A percentile compares a stretch with the other conserved stretches of the same genome.
These are phyloP conservation scores for Aplodontia rufa DNA, from an alignment of 2,113 vertebrate genomes.

Conservation along the genomic window DNA sequence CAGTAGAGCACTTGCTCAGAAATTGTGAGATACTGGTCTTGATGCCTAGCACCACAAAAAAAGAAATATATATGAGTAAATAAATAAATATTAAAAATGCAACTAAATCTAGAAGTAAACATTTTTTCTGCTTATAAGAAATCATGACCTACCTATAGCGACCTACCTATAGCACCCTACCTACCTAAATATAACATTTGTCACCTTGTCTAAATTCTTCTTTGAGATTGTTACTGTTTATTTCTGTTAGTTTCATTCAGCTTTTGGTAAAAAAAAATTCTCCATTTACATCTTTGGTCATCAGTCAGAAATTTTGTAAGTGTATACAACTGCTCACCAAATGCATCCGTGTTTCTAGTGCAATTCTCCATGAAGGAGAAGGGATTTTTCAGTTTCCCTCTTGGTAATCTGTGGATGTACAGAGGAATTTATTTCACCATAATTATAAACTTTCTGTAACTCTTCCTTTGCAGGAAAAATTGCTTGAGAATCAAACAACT, in stretches of 20 bases:
- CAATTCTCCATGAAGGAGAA: neutral
- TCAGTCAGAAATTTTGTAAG: neutral
- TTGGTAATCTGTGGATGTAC: neutral
- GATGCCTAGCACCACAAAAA: neutral
- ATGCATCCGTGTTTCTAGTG: neutral
- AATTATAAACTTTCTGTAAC: neutral
- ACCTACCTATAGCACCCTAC: neutral
- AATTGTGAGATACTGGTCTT: neutral
- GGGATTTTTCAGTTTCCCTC: neutral
- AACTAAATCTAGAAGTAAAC: neutral
- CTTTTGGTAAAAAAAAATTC: neutral
- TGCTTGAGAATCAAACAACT: neutral
- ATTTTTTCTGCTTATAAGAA: neutral
- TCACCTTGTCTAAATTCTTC: neutral
- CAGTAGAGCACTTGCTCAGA: neutral
- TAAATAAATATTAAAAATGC: neutral
- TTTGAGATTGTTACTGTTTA: neutral
- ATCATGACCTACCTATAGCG: neutral
- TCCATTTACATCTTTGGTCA: neutral
- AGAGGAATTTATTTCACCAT: neutral
- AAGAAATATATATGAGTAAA: neutral
- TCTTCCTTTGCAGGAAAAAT: neutral
- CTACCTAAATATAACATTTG: neutral
- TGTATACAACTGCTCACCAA: neutral
- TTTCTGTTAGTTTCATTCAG: neutral